Evolutionary conservation across 2,113 vertebrate genomes (phyloP).

Genomic region (Paraplagusia blochii): DNA sequence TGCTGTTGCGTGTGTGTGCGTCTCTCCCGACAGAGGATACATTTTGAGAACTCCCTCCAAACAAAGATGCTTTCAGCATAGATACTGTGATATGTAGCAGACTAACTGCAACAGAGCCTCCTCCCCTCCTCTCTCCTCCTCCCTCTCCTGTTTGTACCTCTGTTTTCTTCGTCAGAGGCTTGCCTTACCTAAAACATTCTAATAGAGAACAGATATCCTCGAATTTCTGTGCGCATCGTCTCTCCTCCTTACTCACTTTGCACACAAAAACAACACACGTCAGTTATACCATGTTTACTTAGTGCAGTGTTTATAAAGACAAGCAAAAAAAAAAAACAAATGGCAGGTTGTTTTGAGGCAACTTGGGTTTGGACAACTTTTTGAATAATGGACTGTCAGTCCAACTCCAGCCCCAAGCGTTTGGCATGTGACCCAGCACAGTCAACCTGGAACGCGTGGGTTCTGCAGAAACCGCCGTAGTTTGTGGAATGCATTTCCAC

Average conservation of each 20-base stretch:
- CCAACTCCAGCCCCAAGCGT: slow-evolving; percentile 24
- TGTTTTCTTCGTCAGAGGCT: slow-evolving; percentile 79
- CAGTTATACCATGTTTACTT: slow-evolving; percentile 53
- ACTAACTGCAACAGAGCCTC: slow-evolving; percentile 80
- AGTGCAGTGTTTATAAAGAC: slow-evolving; percentile 40
- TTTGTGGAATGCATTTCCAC: slow-evolving; percentile 35
- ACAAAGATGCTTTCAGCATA: slow-evolving; percentile 85
- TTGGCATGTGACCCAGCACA: slow-evolving; percentile 18
- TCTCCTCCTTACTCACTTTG: slow-evolving; percentile 53
- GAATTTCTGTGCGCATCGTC: slow-evolving; percentile 86
- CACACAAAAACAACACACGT: slow-evolving; percentile 41
- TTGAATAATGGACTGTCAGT: slow-evolving; percentile 48
- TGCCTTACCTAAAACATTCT: slow-evolving; percentile 90
- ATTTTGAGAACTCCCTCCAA: slow-evolving; percentile 86
- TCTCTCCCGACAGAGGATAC: slow-evolving; percentile 81
- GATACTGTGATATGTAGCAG: slow-evolving; percentile 84
- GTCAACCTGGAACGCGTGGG: slow-evolving; percentile 19
- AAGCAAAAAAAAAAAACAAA: slow-evolving; percentile 36
- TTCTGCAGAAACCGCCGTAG: slow-evolving; percentile 31
- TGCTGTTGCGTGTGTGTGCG: slow-evolving; percentile 70
- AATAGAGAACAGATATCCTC: slow-evolving; percentile 99
- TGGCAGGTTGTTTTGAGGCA: slow-evolving; percentile 58
- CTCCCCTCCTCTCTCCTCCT: slow-evolving; percentile 60
- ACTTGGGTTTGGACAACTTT: slow-evolving; percentile 63
- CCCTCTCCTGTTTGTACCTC: slow-evolving; percentile 76